These are phyloP conservation scores for Melanotaenia nigrans DNA, from an alignment of 2,797 vertebrate genomes.

Conservation along the genomic window DNA sequence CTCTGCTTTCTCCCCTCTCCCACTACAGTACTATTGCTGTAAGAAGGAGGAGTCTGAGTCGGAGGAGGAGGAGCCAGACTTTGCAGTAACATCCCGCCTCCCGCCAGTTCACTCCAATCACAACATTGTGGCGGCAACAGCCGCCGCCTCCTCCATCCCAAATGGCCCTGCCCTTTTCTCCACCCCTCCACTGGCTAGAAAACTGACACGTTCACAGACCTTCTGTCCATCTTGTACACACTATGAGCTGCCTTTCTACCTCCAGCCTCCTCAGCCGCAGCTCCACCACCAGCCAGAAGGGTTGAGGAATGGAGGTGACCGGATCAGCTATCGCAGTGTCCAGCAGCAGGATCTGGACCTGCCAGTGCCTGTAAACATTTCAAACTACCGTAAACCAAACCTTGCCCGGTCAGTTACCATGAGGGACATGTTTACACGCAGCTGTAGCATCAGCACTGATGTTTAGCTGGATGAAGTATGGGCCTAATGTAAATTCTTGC, in stretches of 20 bases:
- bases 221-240: constrained; percentile 91
- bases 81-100: constrained; percentile 90
- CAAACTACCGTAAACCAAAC: constrained; percentile 90
- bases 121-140: constrained; percentile 91
- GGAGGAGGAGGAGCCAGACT: constrained; percentile 98
- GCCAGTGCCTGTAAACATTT: constrained; percentile 80
- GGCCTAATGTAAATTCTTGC: background rate
- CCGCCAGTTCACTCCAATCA: constrained; percentile 92
- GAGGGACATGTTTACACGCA: constrained; percentile 94
- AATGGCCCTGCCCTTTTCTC: constrained; percentile 91
- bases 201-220: constrained; percentile 84
- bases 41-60: constrained; percentile 96
- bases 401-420: constrained; percentile 93
- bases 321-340: constrained; percentile 87
- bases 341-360: constrained; percentile 91
- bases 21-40: constrained; percentile 95
- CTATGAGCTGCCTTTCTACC: constrained; percentile 94
- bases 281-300: constrained; percentile 84
- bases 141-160: constrained; percentile 85
- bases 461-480: constrained; percentile 81
- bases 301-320: constrained; percentile 90
- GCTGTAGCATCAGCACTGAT: constrained; percentile 97
- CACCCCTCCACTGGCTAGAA: constrained; percentile 86
- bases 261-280: constrained; percentile 85
- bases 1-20: background rate